Conservation (phyloP, 2,888 invertebrate species). For the Neoascia interrupta region DNA sequence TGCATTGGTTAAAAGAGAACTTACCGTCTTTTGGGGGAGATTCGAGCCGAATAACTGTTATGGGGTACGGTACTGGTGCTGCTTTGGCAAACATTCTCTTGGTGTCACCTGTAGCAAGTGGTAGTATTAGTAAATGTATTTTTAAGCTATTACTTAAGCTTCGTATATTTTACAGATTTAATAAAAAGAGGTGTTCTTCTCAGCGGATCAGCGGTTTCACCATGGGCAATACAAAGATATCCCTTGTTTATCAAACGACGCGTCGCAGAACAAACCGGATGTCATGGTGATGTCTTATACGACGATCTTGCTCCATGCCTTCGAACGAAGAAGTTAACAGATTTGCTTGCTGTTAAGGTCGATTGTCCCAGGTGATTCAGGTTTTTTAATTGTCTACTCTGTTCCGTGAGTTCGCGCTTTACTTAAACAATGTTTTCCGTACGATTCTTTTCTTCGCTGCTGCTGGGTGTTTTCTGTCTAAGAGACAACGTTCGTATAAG, state of each 20-base stretch:
- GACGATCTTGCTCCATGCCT: slow-evolving; percentile 93
- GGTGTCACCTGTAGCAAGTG: slow-evolving; percentile 96
- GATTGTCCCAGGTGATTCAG: slow-evolving; percentile 84
- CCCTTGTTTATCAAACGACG: slow-evolving; percentile 89
- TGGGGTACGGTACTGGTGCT: slow-evolving; percentile 98
- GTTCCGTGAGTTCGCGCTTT: too few species aligned
- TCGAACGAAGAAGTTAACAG: slow-evolving; percentile 87
- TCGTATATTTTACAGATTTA: slow-evolving; percentile 91
- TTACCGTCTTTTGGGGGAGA: slow-evolving; percentile 97
- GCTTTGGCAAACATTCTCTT: slow-evolving; percentile 97
- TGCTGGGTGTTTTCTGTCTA: too few species aligned
- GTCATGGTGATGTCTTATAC: slow-evolving; percentile 89
- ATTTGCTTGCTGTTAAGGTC: slow-evolving; percentile 86
- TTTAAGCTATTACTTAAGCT: background rate
- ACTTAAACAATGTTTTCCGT: too few species aligned
- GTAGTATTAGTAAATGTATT: slow-evolving; percentile 81
- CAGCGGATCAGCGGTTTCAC: slow-evolving; percentile 94
- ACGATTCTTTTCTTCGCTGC: too few species aligned
- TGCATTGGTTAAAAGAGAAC: slow-evolving; percentile 98
- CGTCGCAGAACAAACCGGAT: slow-evolving; percentile 91
- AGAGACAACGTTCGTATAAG: too few species aligned
- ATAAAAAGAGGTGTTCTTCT: slow-evolving; percentile 92
- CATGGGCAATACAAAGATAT: slow-evolving; percentile 94
- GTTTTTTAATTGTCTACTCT: too few species aligned
- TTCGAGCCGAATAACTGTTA: slow-evolving; percentile 93